Base-by-base conservation (phyloP, 1,140 invertebrate genomes). In the Pygmarrhopalites habei region DNA sequence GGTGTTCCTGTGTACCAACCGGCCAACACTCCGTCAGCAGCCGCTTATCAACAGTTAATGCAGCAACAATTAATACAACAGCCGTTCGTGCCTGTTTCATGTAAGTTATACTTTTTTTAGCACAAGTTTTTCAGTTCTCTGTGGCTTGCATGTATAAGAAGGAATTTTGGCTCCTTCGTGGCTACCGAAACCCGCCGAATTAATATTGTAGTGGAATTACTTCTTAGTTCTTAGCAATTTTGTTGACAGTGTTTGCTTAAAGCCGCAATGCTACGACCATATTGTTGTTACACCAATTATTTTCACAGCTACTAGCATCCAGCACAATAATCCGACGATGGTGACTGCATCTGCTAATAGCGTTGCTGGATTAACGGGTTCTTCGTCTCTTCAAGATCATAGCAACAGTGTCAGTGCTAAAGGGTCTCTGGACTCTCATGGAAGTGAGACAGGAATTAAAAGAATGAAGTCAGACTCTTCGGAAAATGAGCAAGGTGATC, bases 1-100 rank as follows among this genome's bases (percentile, higher is more conserved):
- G 92, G 92, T 71, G 83, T 95, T 76, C 92, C 92, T 71, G 89
- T 96, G 72, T 97, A 95, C 81, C 92, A 95, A 79, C 91, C 90
- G 72, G 84, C 82, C 75, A 72, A 75, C 65, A 73, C 67, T 63
- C 71, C 73, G 51, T 72, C 71, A 49, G 72, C 74, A 30, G 88
- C 88, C 71, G 89, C 90, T 73, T 95, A 95, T 81, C 92, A 95
- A 79, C 91, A 91, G 80, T 82, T 95, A 78, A 93, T 95, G 89
- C 90, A 91, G 81, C 80, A n/a, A n/a, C n/a, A n/a, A n/a, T n/a
- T n/a, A n/a, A n/a, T 91, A 71, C 88, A 90, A 80, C 90, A 94
- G 84, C 90, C 90, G 74, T 81, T 79, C 72, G 78, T 81, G 68
- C 80, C 80, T 65, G 78, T 81, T 58, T 77, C 77, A 74, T 78